Evolutionary conservation across 2,797 vertebrate species (phyloP).

Genomic region (Lithobates sylvaticus): DNA sequence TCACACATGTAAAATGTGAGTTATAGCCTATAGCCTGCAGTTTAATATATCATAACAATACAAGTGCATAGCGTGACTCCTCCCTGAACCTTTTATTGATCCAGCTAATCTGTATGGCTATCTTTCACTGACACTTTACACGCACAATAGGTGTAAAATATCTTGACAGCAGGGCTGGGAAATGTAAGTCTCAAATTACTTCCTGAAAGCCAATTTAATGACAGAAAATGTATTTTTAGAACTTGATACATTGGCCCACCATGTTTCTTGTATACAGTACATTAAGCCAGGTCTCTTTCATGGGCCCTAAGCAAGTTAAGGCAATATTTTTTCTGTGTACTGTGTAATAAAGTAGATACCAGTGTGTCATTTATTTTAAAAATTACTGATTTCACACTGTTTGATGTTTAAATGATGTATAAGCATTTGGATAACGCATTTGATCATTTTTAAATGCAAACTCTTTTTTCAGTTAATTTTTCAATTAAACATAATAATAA

Average conservation of each 20-base stretch:
- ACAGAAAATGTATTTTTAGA: slow-evolving; percentile 35
- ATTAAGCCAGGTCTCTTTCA: not conserved
- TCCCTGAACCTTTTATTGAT: slow-evolving; percentile 13
- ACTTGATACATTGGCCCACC: not conserved
- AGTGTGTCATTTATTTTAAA: too few species aligned
- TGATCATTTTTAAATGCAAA: too few species aligned
- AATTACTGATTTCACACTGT: too few species aligned
- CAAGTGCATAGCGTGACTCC: not conserved
- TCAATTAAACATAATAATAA: too few species aligned
- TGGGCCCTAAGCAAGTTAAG: too few species aligned
- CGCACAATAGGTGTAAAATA: slow-evolving; percentile 24
- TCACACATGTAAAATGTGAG: not conserved
- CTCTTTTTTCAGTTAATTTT: too few species aligned
- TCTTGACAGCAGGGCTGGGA: slow-evolving; percentile 20
- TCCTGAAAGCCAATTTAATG: slow-evolving; percentile 34
- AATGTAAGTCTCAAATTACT: slow-evolving; percentile 25
- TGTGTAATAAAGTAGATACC: too few species aligned
- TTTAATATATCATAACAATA: slow-evolving; percentile 9
- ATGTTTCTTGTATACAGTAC: slow-evolving; percentile 12
- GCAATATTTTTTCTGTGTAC: too few species aligned
- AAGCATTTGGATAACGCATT: too few species aligned
- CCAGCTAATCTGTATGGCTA: slow-evolving; percentile 8
- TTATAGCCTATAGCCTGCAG: not conserved
- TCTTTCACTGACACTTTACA: slow-evolving; percentile 7
- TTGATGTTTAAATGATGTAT: too few species aligned